Percentiles rank a stretch among this genome's conserved stretches.
Conservation (phyloP, 2,113 vertebrate genomes). For the Syngnathus floridae region DNA sequence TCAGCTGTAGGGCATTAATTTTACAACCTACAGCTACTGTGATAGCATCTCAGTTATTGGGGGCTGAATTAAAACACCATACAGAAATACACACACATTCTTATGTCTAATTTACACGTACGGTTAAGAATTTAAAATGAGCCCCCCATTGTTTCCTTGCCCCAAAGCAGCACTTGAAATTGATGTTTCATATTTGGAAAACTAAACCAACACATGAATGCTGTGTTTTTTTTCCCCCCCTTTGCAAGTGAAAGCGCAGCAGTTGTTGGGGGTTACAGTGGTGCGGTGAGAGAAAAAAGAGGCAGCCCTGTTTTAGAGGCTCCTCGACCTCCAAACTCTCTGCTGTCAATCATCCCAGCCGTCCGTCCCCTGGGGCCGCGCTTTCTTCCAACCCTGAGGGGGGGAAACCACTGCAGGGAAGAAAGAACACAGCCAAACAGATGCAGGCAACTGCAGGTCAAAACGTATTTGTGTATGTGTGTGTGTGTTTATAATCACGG, state of each 20-base stretch:
- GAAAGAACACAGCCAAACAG: conserved; percentile 65
- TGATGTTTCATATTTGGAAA: conserved; percentile 27
- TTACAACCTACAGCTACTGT: conserved; percentile 50
- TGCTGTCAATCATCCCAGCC: conserved; percentile 67
- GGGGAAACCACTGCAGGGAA: conserved; percentile 29
- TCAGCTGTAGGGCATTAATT: conserved; percentile 51
- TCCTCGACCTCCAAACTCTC: conserved; percentile 64
- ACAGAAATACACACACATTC: conserved; percentile 16
- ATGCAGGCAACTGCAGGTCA: conserved; percentile 66
- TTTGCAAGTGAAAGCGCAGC: conserved; percentile 38
- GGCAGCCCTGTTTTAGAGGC: conserved; percentile 51
- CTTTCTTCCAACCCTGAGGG: conserved; percentile 46
- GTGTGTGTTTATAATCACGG: conserved; percentile 26
- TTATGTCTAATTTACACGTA: conserved; percentile 4
- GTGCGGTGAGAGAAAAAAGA: conserved; percentile 51
- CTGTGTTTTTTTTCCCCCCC: conserved; percentile 16
- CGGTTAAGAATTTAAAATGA: conserved; percentile 20
- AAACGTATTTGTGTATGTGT: conserved; percentile 28
- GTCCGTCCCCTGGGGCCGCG: conserved; percentile 47
- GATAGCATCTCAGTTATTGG: conserved; percentile 42
- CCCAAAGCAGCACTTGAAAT: conserved; percentile 24
- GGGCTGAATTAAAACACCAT: conserved; percentile 49
- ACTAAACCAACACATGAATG: conserved; percentile 16
- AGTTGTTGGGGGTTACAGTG: conserved; percentile 38
- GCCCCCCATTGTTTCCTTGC: conserved; percentile 30